A percentile compares a stretch with the other conserved stretches of the same genome.
Evolutionary conservation across 2,113 vertebrate genomes (phyloP).

Genomic region (Blennius ocellaris): DNA sequence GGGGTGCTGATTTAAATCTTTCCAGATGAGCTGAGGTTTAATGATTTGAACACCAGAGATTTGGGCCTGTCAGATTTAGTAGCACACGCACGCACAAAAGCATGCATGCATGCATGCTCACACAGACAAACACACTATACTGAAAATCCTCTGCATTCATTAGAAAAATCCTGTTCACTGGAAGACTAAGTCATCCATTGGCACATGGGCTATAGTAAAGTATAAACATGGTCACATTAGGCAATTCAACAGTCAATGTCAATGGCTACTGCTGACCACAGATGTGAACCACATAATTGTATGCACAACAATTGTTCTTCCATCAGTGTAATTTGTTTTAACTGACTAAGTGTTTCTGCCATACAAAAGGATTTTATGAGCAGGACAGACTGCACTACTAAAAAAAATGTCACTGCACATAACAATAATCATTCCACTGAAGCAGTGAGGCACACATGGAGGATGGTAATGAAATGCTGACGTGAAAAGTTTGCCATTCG

Average conservation of each 20-base stretch:
- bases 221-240: constrained; percentile 13
- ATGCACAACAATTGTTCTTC: too few species aligned
- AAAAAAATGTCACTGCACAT: too few species aligned
- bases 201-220: not conserved
- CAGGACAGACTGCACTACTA: too few species aligned
- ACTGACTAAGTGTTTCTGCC: too few species aligned
- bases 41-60: constrained; percentile 16
- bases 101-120: not conserved
- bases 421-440: too few species aligned
- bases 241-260: not conserved
- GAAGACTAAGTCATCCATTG: not conserved
- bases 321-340: too few species aligned
- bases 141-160: not conserved
- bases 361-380: too few species aligned
- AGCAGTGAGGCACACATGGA: too few species aligned
- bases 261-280: too few species aligned
- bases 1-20: constrained; percentile 35
- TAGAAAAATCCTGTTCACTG: not conserved
- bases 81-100: not conserved
- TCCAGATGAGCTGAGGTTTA: constrained; percentile 52
- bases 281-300: not conserved
- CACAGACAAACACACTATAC: constrained; percentile 1
- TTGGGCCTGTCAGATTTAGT: not conserved
- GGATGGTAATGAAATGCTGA: too few species aligned
- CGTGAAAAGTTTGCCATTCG: too few species aligned